Evolutionary conservation across 2,797 vertebrate genomes (phyloP).

Genomic region (Macroramphosus scolopax): DNA sequence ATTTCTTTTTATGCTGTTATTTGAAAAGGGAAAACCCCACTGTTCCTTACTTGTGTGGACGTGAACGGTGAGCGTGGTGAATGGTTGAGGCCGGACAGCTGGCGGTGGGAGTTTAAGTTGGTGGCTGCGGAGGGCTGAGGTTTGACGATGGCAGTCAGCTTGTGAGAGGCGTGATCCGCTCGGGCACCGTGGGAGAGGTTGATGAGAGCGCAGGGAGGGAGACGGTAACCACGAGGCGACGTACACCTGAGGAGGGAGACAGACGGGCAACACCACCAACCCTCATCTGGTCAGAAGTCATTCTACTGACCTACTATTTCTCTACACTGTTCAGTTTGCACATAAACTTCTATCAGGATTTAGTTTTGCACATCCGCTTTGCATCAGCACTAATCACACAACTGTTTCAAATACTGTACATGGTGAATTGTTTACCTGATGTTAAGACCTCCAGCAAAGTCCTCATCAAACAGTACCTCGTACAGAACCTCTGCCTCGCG

Average conservation of each 20-base stretch:
- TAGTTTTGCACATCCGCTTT: no score
- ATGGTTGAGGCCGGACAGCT: slow-evolving; percentile 86
- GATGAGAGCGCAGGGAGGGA: slow-evolving; percentile 94
- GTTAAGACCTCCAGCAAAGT: slow-evolving; percentile 92
- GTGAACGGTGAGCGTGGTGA: slow-evolving; percentile 91
- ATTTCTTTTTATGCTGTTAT: no score
- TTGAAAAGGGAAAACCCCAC: not conserved
- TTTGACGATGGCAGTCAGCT: slow-evolving; percentile 92
- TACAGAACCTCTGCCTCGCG: slow-evolving; percentile 93
- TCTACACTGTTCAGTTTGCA: no score
- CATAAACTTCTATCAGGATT: no score
- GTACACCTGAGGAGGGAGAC: slow-evolving; percentile 76
- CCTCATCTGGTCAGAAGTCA: no score
- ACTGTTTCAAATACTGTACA: no score
- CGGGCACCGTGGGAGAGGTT: slow-evolving; percentile 90
- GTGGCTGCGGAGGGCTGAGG: slow-evolving; percentile 82
- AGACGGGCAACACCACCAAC: not conserved
- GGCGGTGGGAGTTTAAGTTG: slow-evolving; percentile 70
- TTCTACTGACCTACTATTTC: no score
- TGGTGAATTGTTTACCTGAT: slow-evolving; percentile 84
- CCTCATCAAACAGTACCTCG: slow-evolving; percentile 97
- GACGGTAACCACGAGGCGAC: slow-evolving; percentile 86
- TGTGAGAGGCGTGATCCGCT: slow-evolving; percentile 84
- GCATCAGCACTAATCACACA: not conserved
- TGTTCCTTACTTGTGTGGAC: slow-evolving; percentile 83